phyloP scores from a whole-genome alignment of 1,140 invertebrate genomes.

The Camponotus vicinus region DNA sequence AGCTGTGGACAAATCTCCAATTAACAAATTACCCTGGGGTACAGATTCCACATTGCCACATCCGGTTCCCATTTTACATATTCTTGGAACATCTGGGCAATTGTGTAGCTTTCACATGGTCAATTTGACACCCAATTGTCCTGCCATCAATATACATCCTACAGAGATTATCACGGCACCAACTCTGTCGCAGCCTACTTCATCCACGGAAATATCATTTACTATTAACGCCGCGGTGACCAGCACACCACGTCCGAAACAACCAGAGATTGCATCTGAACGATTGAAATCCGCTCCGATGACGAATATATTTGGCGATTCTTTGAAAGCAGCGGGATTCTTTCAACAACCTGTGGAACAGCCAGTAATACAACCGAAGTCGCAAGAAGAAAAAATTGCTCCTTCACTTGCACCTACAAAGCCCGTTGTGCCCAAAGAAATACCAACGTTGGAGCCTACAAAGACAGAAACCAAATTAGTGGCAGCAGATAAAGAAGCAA shows the following conservation, averaged over 20 bases:
- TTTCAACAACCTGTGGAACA: slow-evolving; percentile 37
- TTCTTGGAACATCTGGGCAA: slow-evolving; percentile 88
- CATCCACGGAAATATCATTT: slow-evolving; percentile 77
- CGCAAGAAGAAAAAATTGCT: slow-evolving; percentile 32
- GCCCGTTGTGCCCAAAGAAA: slow-evolving; percentile 38
- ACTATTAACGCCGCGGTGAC: slow-evolving; percentile 70
- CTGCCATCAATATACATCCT: slow-evolving; percentile 84
- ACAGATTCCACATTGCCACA: slow-evolving; percentile 84
- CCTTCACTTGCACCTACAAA: slow-evolving; percentile 9
- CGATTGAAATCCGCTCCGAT: slow-evolving; percentile 60
- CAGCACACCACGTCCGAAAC: slow-evolving; percentile 79
- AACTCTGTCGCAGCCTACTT: slow-evolving; percentile 51
- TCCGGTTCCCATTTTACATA: slow-evolving; percentile 87
- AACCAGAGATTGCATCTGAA: slow-evolving; percentile 57
- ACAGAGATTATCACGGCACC: slow-evolving; percentile 74
- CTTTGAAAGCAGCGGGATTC: slow-evolving; percentile 54
- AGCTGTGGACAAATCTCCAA: slow-evolving; percentile 86
- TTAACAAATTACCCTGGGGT: slow-evolving; percentile 85
- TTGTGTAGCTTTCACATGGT: slow-evolving; percentile 88
- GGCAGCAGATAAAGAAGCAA: slow-evolving; percentile 44
- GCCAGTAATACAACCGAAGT: slow-evolving; percentile 30
- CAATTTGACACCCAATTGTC: slow-evolving; percentile 84
- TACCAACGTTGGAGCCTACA: slow-evolving; percentile 31
- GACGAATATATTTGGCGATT: slow-evolving; percentile 72
- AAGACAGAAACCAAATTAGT: slow-evolving; percentile 45